These are phyloP conservation scores for Tamias sibiricus DNA, from an alignment of 2,113 vertebrate genomes.

Conservation along the genomic window DNA sequence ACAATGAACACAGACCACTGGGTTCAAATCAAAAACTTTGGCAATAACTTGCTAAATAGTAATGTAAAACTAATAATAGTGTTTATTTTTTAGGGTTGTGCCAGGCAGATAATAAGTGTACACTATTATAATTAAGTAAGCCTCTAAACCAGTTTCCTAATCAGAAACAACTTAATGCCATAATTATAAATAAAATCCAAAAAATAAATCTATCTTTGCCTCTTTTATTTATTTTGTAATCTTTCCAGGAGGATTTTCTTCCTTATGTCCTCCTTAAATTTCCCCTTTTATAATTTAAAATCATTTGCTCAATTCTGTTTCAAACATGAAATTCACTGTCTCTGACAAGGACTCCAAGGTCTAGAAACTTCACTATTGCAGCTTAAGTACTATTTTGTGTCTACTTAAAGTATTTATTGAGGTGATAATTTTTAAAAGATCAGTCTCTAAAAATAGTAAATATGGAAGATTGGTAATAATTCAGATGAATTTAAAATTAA, in stretches of 20 bases:
- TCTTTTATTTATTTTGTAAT: slow-evolving; percentile 31
- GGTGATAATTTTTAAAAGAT: background rate
- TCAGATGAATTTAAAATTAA: slow-evolving; percentile 31
- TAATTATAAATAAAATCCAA: slow-evolving; percentile 27
- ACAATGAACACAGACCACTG: background rate
- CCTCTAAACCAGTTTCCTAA: slow-evolving; percentile 20
- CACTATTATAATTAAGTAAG: background rate
- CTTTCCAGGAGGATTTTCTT: background rate
- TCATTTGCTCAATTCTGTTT: slow-evolving; percentile 32
- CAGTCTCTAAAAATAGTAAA: background rate
- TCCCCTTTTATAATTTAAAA: slow-evolving; percentile 53
- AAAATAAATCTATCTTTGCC: background rate
- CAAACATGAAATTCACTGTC: slow-evolving; percentile 38
- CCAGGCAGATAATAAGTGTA: background rate
- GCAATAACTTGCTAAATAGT: background rate
- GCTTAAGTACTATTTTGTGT: slow-evolving; percentile 21
- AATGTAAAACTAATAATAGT: background rate
- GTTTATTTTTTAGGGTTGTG: background rate
- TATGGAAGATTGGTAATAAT: background rate
- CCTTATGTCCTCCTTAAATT: background rate
- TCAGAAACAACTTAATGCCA: background rate
- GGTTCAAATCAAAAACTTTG: background rate
- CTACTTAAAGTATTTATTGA: background rate
- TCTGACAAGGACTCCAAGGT: slow-evolving; percentile 3
- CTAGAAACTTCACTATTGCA: background rate